Base-by-base conservation (phyloP, 2,797 vertebrate species). In the Chaetodon trifasciatus region DNA sequence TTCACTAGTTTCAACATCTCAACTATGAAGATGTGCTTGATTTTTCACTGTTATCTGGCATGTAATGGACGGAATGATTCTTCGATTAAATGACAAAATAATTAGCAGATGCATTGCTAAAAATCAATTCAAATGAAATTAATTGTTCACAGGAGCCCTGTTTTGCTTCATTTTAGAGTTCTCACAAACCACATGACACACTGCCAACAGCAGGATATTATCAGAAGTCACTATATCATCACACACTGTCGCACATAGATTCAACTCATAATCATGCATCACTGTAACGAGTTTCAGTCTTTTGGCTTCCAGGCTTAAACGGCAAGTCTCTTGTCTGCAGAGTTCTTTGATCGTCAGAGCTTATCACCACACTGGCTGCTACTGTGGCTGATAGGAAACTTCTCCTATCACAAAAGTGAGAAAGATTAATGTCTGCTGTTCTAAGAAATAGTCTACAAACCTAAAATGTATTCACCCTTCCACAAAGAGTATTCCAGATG, bases 281-380 rank as follows among this genome's bases (percentile, higher is more conserved):
- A 24, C 7, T n/a, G 15, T 50, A 6, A 23, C 35, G 39, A 16
- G 61, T 52, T 17, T 13, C 5, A 56, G 61, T 23, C 8, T 0
- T 42, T 24, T 35, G 17, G 55, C 10, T 37, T 15, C n/a, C 5
- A 28, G 16, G 42, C 53, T 66, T 24, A 32, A 64, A 35, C 4
- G 1, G 17, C 6, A 74, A 37, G 56, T 47, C 12, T 42, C 19
- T 57, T 15, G 0, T 23, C n/a, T 66, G 49, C 9, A 40, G 13
- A 42, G 63, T 68, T 16, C 35, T 67, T 63, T 74, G 16, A 74
- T 28, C 4, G 1, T 61, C 32, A 60, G 28, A 50, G 66, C 50
- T 63, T 40, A 71, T 74, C 52, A 17, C 40, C 47, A 47, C 81
- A 42, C 13, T 61, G 52, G 73, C 78, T 65, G 62, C 76, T 58